Conservation (phyloP, 2,888 invertebrate species). For the Callinectes sapidus region DNA sequence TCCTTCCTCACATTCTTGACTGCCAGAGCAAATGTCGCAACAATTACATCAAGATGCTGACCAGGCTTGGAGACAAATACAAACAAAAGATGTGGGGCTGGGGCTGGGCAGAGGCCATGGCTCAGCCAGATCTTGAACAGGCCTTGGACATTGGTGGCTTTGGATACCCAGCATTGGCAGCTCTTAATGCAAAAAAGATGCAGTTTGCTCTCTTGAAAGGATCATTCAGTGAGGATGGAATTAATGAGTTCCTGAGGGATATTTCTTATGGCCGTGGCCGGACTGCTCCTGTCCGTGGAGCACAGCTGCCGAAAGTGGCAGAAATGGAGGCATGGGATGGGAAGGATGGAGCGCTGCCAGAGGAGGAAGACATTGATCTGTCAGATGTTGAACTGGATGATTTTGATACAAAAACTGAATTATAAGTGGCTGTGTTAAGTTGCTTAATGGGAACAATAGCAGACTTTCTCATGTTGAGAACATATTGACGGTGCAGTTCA, state of each 20-base stretch:
- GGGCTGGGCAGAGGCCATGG: constrained; percentile 95
- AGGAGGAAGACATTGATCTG: constrained; percentile 92
- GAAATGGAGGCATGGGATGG: constrained; percentile 92
- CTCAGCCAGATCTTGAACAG: constrained; percentile 89
- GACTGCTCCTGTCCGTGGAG: constrained; percentile 90
- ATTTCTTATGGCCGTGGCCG: constrained; percentile 94
- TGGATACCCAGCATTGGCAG: constrained; percentile 99
- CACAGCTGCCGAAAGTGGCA: constrained; percentile 84
- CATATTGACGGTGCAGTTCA: constrained; percentile 6
- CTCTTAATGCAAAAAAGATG: constrained; percentile 96
- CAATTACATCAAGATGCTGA: constrained; percentile 86
- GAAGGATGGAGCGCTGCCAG: constrained; percentile 90
- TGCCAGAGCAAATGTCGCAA: constrained; percentile 95
- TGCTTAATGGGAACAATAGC: background rate
- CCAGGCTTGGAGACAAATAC: constrained; percentile 89
- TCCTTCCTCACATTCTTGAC: constrained; percentile 96
- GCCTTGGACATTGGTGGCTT: constrained; percentile 97
- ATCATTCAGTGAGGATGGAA: constrained; percentile 94
- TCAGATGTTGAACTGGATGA: constrained; percentile 91
- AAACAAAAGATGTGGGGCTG: constrained; percentile 90
- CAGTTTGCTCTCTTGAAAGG: constrained; percentile 95
- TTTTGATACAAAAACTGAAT: constrained; percentile 55
- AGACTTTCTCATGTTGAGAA: constrained; percentile 69
- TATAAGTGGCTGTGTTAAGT: constrained; percentile 15
- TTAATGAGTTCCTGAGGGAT: constrained; percentile 94